Base-by-base conservation (phyloP, 1,140 invertebrate species). In the Ips nitidus region DNA sequence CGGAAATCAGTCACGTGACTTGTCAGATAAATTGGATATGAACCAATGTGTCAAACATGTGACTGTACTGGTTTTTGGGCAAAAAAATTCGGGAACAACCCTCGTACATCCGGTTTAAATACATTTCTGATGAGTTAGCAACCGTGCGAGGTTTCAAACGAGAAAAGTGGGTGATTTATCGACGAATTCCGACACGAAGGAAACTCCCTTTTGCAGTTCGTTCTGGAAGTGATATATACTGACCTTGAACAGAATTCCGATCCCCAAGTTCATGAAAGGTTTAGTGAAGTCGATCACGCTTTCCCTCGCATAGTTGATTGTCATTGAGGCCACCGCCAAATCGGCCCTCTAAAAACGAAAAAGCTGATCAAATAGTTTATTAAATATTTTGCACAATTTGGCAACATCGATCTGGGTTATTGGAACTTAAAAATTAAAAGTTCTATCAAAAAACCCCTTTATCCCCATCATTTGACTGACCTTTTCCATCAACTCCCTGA, bases 251-350 rank as follows among this genome's bases (percentile, higher is more conserved):
- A 94, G 79, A 75, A 94, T 94, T n/a, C 91, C 90, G 62, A 94
- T 94, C 2, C 93, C 93, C 4, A 94, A 83, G 77, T 94, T 94
- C 90, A 95, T 94, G 80, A 94, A 95, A 1, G 93, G 94, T 77
- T 96, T 97, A 0, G 94, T 96, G 80, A 97, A 97, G 80, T 97
- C 94, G 40, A 97, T 95, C n/a, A 95, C 94, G 75, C 91, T 93
- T 80, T 97, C 94, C 41, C 95, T 81, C 0, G 93, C 93, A 79
- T 95, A 96, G 80, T 95, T 97, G 67, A 96, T 97, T 0, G 94
- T 97, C 90, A 97, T 93, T 0, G 94, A 94, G 0, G 92, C 94
- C 1, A 97, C 92, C 1, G 94, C 94, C 71, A 97, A 84, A 79
- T 97, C 94, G 0, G 94, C 94, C 81, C 91, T 91, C 92, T 92